phyloP scores from a whole-genome alignment of 2,888 invertebrate species.

The Acanthosepion esculentum region DNA sequence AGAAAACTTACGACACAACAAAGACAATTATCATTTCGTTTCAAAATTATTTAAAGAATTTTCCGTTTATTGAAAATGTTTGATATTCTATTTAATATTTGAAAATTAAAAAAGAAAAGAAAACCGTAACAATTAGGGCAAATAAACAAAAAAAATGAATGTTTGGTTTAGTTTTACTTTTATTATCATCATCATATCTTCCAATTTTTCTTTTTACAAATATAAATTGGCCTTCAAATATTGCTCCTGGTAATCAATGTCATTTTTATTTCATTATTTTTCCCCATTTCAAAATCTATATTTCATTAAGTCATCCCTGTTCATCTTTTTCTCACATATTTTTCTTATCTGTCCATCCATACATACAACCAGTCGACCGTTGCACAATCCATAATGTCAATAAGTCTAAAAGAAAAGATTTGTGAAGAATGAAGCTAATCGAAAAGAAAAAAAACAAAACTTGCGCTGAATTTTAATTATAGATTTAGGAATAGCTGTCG shows the following conservation, averaged over 20 bases:
- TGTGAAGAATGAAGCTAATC: not conserved
- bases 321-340: not conserved
- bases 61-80: too few species aligned
- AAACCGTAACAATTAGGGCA: not conserved
- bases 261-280: not conserved
- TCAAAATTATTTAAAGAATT: too few species aligned
- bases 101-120: not conserved
- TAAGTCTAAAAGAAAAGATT: conserved; percentile 1
- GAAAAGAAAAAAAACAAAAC: not conserved
- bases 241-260: not conserved
- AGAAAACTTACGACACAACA: too few species aligned
- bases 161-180: not conserved
- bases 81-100: not conserved
- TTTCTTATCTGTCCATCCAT: conserved; percentile 21
- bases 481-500: not conserved
- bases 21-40: not conserved
- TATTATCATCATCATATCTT: not conserved
- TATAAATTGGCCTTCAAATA: conserved; percentile 33
- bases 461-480: not conserved
- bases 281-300: not conserved
- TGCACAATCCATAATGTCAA: not conserved
- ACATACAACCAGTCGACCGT: conserved; percentile 17
- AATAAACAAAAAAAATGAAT: not conserved
- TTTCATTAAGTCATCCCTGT: not conserved
- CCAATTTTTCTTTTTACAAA: not conserved